Base-by-base conservation (phyloP, 1,140 invertebrate species). In the Drosophila pruinosa region DNA sequence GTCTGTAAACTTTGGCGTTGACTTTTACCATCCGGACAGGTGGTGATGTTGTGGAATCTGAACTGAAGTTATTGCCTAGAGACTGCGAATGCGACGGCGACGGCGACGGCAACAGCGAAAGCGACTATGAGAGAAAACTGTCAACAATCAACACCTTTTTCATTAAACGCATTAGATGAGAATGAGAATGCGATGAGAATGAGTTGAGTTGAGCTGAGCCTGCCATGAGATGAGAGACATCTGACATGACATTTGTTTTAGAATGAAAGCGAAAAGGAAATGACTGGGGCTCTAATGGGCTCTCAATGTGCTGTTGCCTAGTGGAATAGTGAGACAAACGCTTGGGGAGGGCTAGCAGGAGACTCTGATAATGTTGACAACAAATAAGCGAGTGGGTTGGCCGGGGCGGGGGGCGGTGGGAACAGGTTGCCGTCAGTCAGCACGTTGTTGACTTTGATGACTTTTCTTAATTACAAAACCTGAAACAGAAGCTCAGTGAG, bases 121-220 rank as follows among this genome's bases (percentile, higher is more conserved):
- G 48, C 34, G n/a, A 47, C 26, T 43, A 36, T n/a, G 38, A 34
- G 53, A 57, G 56, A 68, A 75, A 62, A 68, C 80, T 73, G 81
- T 86, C 81, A 88, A 82, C 82, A 88, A 88, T 88, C 82, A 88
- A 88, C 82, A 88, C 82, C 78, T 88, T 88, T 88, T 88, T 88
- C 82, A 88, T 88, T 88, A 88, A 88, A 78, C 78, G 82, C 82
- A 88, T 88, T 88, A 88, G 82, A 74, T 73, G 81, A 72, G 80
- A 52, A 68, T 85, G 70, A 59, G 69, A 22, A 64, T 53, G 52
- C 1, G 52, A 24, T 56, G 64, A 28, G 36, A n/a, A 59, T 10
- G 57, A 64, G 65, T 58, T 71, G 65, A 64, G 72, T 24, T 75
- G 64, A 74, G 71, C 5, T 19, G 59, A 7, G n/a, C n/a, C n/a